Evolutionary conservation across 2,888 invertebrate genomes (phyloP), one percentile per base, ranked within the genome.

Genomic region (Pardosa pseudoannulata): DNA sequence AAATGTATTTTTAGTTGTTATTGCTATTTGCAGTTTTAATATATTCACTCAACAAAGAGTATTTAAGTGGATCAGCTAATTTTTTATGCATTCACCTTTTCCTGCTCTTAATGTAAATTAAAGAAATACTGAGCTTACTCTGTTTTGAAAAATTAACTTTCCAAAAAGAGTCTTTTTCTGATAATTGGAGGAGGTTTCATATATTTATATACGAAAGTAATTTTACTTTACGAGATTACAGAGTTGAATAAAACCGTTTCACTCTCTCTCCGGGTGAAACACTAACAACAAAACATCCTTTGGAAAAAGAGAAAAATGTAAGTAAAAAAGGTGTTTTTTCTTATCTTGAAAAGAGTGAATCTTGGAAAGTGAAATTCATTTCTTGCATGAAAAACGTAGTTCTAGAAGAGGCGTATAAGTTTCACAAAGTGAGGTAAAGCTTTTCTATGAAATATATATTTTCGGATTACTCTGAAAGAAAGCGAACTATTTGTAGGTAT

Each of bases 201-300:
- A 56, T 56, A 56, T 56, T 23, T 56, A 56, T 56, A 56, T 56
- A 56, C 3, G 56, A 56, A 56, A 56, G 56, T 56, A 56, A 56
- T 56, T 56, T 56, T 56, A 56, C 56, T 56, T 56, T 56, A 56
- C 56, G 23, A 56, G 56, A 56, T 56, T 56, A 56, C 56, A 6
- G 23, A 23, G 13, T 23, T 56, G 56, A 56, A 56, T 56, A 56
- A 36, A 56, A 56, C 56, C 56, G 23, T 56, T 56, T 56, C 23
- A 56, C 56, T 56, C 23, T 56, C 1, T 6, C 2, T 19, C 6
- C 3, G 5, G 16, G 56, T 6, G 16, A 19, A 23, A 6, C 23
- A 56, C 23, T 5, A 23, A 11, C 56, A 56, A 56, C 23, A 56
- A 56, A 19, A 56, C 16, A 56, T 56, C 56, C 16, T 23, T 23